Base-by-base conservation (phyloP, 1,140 invertebrate genomes). In the Leptinotarsa texana region DNA sequence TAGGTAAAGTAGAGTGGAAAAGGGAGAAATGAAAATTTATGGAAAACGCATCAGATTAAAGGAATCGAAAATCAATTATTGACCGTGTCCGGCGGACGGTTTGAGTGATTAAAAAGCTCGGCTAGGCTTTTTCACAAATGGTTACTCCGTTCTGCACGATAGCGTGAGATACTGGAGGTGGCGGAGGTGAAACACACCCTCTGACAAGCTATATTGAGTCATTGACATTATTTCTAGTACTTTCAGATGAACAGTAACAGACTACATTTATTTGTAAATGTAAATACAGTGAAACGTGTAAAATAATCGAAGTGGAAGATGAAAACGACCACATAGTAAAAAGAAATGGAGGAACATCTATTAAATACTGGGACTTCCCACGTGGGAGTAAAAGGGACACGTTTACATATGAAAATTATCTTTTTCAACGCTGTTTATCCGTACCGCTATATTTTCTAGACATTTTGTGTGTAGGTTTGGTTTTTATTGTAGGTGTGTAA, bases 21-120 rank as follows among this genome's bases (percentile, higher is more conserved):
- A n/a, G 49, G 24, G 42, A 24, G 27, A 68, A 76, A 76, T 75
- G 22, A 63, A 72, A 70, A 75, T 71, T 76, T 73, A 76, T 73
- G 72, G 73, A 63, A 61, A 63, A 63, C 70, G 70, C 70, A 63
- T 57, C 71, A 65, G 75, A 76, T 76, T 76, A 68, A 76, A 76
- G 75, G 63, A 76, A 76, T 76, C 72, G 72, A 76, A 76, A 74
- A 76, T 76, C 75, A 76, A 76, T 76, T 76, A 76, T 61, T 66
- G 48, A n/a, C 51, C 75, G 72, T 73, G 72, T 76, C 68, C 75
- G 18, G 72, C 51, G 24, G 67, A 68, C 57, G 66, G 72, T 70
- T 74, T 76, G 75, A 76, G 75, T 76, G 75, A 76, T 76, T 76
- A 76, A 76, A 76, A 76, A 76, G 75, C 75, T 70, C 67, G 66